Conservation (phyloP, 2,888 invertebrate species). For the Ormyrus thymus region DNA sequence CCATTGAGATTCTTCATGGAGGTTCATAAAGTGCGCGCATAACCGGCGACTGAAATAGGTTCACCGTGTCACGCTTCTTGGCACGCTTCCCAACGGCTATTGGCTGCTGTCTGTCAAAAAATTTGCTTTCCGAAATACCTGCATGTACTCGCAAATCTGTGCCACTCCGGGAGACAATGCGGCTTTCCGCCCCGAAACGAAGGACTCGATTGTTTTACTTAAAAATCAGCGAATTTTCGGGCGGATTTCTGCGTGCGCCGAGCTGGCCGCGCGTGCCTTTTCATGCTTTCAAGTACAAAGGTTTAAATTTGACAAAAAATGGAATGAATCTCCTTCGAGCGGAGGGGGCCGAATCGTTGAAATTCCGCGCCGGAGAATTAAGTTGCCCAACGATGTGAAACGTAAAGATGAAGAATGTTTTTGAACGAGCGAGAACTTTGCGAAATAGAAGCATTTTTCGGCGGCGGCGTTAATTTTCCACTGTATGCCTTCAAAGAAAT, state of each 20-base stretch:
- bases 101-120: not conserved
- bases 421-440: constrained; percentile 17
- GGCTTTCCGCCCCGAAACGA: too few relatives aligned
- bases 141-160: not conserved
- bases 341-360: constrained; percentile 9
- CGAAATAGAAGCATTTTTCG: constrained; percentile 19
- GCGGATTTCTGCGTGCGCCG: too few relatives aligned
- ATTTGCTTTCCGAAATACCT: constrained; percentile 12
- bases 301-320: not conserved
- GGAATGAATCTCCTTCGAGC: constrained; percentile 10
- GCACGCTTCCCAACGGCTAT: constrained; percentile 12
- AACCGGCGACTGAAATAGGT: not conserved
- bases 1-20: too few relatives aligned
- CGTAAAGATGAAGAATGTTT: constrained; percentile 49
- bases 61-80: constrained; percentile 23
- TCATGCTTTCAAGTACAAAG: not conserved
- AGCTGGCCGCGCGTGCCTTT: not conserved
- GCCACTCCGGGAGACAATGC: too few relatives aligned
- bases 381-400: constrained; percentile 42
- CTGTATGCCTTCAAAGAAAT: constrained; percentile 29
- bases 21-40: too few relatives aligned
- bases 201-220: too few relatives aligned
- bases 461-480: constrained; percentile 23
- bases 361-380: constrained; percentile 32
- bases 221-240: too few relatives aligned